These are phyloP conservation scores for Zaprionus vittiger DNA, from an alignment of 1,140 invertebrate genomes.

Conservation along the genomic window DNA sequence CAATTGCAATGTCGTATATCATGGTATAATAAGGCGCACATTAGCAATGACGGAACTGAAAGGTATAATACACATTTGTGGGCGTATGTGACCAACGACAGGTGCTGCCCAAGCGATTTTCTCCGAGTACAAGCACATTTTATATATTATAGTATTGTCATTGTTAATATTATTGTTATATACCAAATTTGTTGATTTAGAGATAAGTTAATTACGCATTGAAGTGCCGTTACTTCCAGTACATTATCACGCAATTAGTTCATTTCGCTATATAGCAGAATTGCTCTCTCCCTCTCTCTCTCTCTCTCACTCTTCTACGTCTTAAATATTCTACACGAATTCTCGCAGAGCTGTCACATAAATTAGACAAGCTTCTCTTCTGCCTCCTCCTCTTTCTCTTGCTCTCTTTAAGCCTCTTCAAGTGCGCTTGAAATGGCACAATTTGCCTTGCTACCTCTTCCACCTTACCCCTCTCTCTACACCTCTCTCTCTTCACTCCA, in stretches of 20 bases:
- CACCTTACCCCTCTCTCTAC: background rate
- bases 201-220: background rate
- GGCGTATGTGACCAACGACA: slow-evolving; percentile 60
- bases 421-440: slow-evolving; percentile 64
- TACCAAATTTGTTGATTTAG: background rate
- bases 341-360: slow-evolving; percentile 1
- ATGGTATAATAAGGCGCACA: slow-evolving; percentile 32
- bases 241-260: background rate
- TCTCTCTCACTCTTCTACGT: background rate
- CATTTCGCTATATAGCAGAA: background rate
- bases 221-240: background rate
- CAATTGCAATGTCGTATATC: slow-evolving; percentile 33
- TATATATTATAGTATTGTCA: no score
- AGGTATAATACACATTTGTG: slow-evolving; percentile 9
- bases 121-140: no score
- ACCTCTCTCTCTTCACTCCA: background rate
- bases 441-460: slow-evolving; percentile 36
- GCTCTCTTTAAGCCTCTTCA: slow-evolving; percentile 17
- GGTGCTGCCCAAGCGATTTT: slow-evolving; percentile 51
- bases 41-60: slow-evolving; percentile 28
- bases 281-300: no score
- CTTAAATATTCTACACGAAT: background rate
- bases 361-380: background rate
- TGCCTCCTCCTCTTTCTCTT: background rate
- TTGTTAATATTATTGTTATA: background rate